Evolutionary conservation across 35 echinoderm and acorn worm species (phyloP).

Genomic region (Ophioderma brevispina): DNA sequence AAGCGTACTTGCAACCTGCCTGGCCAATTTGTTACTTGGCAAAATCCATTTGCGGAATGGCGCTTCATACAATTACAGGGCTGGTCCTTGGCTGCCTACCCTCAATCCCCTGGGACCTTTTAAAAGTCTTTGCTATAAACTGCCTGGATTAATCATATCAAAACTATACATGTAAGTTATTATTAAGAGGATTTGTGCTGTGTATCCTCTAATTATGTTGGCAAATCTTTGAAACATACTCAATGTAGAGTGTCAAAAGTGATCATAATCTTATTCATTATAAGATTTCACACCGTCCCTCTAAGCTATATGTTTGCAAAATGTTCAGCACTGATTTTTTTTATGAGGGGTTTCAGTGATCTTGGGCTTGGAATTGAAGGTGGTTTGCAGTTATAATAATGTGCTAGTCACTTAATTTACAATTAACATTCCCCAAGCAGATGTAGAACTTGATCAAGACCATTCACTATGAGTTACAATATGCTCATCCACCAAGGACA

Average conservation of each 20-base stretch:
- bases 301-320: neutral
- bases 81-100: neutral
- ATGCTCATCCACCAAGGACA: no score
- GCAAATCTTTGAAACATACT: neutral
- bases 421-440: no score
- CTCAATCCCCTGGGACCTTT: neutral
- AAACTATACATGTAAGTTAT: conserved; percentile 2
- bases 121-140: neutral
- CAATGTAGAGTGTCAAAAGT: neutral
- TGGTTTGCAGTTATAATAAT: no score
- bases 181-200: neutral
- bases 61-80: neutral
- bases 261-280: conserved; percentile 1
- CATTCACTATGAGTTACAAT: no score
- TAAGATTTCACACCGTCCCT: neutral
- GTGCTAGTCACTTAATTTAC: no score
- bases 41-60: conserved; percentile 6
- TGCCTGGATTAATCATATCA: conserved; percentile 4
- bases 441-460: no score
- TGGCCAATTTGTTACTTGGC: conserved; percentile 5
- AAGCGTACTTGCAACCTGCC: neutral
- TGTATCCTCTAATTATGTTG: conserved; percentile 6
- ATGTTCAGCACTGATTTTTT: neutral
- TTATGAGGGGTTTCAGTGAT: neutral
- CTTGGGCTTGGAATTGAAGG: no score